These are phyloP conservation scores for Ellobius talpinus DNA, from an alignment of 2,113 vertebrate species.

Conservation along the genomic window DNA sequence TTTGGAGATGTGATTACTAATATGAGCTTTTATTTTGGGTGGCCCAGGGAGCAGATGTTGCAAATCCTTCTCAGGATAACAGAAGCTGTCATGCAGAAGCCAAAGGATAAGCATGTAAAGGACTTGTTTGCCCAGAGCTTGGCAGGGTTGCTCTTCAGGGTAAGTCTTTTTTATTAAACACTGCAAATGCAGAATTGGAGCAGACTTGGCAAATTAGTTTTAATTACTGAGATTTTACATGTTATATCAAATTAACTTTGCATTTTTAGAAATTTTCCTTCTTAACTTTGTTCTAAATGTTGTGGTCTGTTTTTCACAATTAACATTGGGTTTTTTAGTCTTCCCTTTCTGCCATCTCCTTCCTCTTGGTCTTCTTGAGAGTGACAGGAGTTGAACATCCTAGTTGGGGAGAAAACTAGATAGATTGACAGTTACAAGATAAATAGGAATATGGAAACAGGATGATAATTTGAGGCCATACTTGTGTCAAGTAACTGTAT, in stretches of 20 bases:
- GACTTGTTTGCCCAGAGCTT: conserved; percentile 95
- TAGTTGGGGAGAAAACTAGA: not conserved
- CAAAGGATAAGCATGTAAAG: conserved; percentile 93
- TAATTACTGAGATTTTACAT: conserved; percentile 59
- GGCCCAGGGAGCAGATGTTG: conserved; percentile 96
- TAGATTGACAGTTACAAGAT: not conserved
- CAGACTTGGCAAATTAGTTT: conserved; percentile 58
- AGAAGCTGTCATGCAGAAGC: conserved; percentile 97
- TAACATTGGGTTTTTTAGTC: not conserved
- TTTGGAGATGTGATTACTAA: conserved; percentile 71
- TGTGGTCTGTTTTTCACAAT: not conserved
- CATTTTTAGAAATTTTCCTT: conserved; percentile 37
- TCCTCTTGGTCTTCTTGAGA: conserved; percentile 15
- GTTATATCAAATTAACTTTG: conserved; percentile 36
- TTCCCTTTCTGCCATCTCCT: not conserved
- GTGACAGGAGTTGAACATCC: not conserved
- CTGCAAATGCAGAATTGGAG: conserved; percentile 56
- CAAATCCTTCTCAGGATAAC: conserved; percentile 97
- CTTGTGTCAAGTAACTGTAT: not conserved
- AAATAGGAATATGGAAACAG: not conserved
- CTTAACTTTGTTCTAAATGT: conserved; percentile 21
- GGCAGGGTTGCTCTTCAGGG: conserved; percentile 95
- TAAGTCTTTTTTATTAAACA: conserved; percentile 86
- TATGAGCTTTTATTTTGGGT: conserved; percentile 79
- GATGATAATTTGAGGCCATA: not conserved